These are phyloP conservation scores for Drosophila kepulauana DNA, from an alignment of 1,140 invertebrate species.

Conservation along the genomic window DNA sequence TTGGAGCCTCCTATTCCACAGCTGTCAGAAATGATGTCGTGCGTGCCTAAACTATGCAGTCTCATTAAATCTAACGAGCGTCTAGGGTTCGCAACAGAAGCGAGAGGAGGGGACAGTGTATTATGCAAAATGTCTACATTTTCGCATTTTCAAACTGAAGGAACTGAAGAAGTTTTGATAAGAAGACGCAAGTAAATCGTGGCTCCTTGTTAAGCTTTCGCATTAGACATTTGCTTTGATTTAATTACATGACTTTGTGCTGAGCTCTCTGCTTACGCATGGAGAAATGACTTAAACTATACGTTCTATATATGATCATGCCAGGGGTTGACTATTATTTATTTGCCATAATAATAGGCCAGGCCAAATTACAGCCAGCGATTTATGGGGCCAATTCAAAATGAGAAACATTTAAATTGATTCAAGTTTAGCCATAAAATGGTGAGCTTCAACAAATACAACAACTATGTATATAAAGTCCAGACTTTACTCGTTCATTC, in stretches of 20 bases:
- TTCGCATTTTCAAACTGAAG: constrained; percentile 28
- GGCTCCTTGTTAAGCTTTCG: constrained; percentile 33
- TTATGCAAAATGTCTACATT: constrained; percentile 40
- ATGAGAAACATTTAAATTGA: constrained; percentile 60
- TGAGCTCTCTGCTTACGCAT: constrained; percentile 11
- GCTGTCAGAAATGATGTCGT: constrained; percentile 74
- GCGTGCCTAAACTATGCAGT: constrained; percentile 80
- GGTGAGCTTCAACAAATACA: constrained; percentile 22
- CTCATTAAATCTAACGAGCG: constrained; percentile 81
- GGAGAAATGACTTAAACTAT: constrained; percentile 9
- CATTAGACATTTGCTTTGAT: constrained; percentile 46
- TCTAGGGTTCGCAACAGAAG: constrained; percentile 31
- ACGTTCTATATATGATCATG: not conserved
- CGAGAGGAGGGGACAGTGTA: not conserved
- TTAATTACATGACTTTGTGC: constrained; percentile 39
- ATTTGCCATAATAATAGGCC: constrained; percentile 25
- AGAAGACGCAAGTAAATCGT: constrained; percentile 24
- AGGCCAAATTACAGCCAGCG: constrained; percentile 29
- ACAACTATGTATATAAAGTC: too few species aligned
- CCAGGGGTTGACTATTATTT: constrained; percentile 22
- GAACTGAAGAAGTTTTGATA: constrained; percentile 14
- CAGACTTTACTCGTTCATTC: constrained; percentile 8
- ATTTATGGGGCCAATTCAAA: constrained; percentile 51
- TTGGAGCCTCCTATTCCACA: constrained; percentile 13
- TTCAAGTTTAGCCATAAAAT: constrained; percentile 55